Base-by-base conservation (phyloP, 2,113 vertebrate species). In the Numida meleagris region DNA sequence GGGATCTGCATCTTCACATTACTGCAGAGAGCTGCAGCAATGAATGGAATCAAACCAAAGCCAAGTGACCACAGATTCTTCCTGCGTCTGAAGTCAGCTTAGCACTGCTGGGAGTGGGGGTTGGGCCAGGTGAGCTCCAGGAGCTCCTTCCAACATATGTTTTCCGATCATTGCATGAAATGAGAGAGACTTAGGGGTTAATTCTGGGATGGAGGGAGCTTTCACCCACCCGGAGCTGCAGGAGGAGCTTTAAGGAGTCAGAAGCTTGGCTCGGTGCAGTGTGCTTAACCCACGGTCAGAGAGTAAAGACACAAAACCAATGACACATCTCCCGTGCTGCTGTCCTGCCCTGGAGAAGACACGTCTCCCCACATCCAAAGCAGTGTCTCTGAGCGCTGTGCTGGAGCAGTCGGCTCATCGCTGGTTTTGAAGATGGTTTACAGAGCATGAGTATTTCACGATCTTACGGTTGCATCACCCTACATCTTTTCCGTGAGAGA, bases 41-140 rank as follows among this genome's bases (percentile, higher is more conserved):
- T 8, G 29, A 29, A 16, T 15, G 15, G 16, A 15, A 20, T 12
- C 48, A 51, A 51, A 14, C 7, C 53, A 15, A 31, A 67, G n/a
- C 4, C 42, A 43, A 1, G 2, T 25, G n/a, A n/a, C n/a, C n/a
- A 17, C 2, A 0, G 23, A 20, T n/a, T 43, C 57, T 67, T 43
- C 19, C 46, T 29, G 10, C 17, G 14, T 33, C 2, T 0, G 6
- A 10, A 3, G 43, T 82, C 65, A 48, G 0, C 27, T 23, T 19
- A 3, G 34, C 5, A 14, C 29, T 53, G 51, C 51, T 53, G n/a
- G 27, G 45, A 43, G 42, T 43, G 20, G 19, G 31, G 19, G 4
- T 50, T 33, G 43, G 53, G 58, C 6, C 48, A 31, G 74, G 4
- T 29, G 48, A 29, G 33, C 57, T 59, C 24, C 50, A 14, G 8